Conservation (phyloP, 1,140 invertebrate species). For the Drosophila albomicans region DNA sequence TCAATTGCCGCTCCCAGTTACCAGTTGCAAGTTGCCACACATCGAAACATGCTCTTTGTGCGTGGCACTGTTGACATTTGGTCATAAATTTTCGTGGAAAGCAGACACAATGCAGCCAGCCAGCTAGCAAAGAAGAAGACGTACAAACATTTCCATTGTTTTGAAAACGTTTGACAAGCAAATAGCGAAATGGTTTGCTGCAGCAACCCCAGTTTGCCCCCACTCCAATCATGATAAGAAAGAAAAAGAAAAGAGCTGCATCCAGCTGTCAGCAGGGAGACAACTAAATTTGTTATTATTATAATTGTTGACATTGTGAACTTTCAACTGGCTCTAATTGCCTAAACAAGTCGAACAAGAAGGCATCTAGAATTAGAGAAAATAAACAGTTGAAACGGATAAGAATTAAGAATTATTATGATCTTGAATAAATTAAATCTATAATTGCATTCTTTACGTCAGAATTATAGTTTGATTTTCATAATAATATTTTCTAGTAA, state of each 20-base stretch:
- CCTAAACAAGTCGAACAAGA: conserved; percentile 9
- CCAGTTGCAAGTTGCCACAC: background rate
- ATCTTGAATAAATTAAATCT: no score
- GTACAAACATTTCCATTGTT: conserved; percentile 67
- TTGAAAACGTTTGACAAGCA: conserved; percentile 41
- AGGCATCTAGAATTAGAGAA: background rate
- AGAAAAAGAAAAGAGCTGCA: background rate
- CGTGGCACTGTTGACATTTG: conserved; percentile 69
- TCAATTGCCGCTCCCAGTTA: conserved; percentile 31
- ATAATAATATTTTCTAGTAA: no score
- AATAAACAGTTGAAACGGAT: background rate
- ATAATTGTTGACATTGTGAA: conserved; percentile 12
- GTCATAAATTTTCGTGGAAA: conserved; percentile 69
- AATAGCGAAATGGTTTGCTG: conserved; percentile 44
- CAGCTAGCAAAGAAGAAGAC: background rate
- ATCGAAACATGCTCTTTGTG: conserved; percentile 31
- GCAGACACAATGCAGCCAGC: background rate
- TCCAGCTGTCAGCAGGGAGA: conserved; percentile 56
- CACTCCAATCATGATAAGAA: background rate
- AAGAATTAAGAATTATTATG: no score
- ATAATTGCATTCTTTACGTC: no score
- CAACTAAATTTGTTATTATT: conserved; percentile 36
- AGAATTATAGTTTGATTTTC: no score
- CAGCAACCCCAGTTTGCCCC: background rate
- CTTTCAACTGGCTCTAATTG: conserved; percentile 36